phyloP scores from a whole-genome alignment of 2,797 vertebrate species.

The Phoxinus dragarum region DNA sequence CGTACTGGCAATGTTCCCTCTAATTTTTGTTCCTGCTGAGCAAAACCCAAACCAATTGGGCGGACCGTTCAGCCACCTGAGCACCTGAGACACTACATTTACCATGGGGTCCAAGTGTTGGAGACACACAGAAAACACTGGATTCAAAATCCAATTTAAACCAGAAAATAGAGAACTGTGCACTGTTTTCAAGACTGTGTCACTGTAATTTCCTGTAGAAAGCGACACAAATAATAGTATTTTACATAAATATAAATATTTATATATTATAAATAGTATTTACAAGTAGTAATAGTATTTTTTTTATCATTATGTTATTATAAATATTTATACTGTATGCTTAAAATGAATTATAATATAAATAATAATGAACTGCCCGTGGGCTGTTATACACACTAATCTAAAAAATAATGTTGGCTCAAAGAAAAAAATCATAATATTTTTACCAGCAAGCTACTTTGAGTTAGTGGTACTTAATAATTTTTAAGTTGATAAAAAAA shows the following conservation, averaged over 20 bases:
- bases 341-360: not conserved
- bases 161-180: not conserved
- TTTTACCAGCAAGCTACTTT: too few relatives aligned
- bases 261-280: too few relatives aligned
- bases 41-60: constrained; percentile 7
- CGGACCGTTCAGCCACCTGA: not conserved
- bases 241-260: too few relatives aligned
- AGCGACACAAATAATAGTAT: not conserved
- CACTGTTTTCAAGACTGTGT: not conserved
- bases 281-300: too few relatives aligned
- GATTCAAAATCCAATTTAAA: not conserved
- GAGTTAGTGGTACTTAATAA: too few relatives aligned
- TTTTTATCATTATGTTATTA: too few relatives aligned
- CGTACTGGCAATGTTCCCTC: not conserved
- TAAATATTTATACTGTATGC: not conserved
- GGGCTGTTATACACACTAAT: not conserved
- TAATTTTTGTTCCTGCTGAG: not conserved
- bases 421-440: too few relatives aligned
- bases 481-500: too few relatives aligned
- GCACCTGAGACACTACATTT: not conserved
- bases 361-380: not conserved
- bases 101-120: not conserved
- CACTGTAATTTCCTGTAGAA: not conserved
- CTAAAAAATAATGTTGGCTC: too few relatives aligned
- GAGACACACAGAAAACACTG: not conserved